Evolutionary conservation across 2,113 vertebrate species (phyloP), one percentile per base, ranked within the genome.

Genomic region (Podiceps cristatus): DNA sequence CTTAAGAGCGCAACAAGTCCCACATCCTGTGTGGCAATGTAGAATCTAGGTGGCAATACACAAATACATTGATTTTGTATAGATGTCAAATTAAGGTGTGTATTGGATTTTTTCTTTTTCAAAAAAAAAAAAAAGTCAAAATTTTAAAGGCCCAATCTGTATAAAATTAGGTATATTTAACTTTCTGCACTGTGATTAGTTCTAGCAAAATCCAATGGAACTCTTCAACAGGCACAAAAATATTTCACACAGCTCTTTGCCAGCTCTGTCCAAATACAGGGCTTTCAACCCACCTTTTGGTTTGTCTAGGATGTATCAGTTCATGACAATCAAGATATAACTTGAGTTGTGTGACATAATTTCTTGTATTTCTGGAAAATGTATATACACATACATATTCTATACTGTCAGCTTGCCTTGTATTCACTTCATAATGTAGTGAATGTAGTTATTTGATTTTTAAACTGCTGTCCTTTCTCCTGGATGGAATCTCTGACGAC

Each of bases 361-460:
- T 63, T 66, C 74, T 42, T 63, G 27, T 91, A 62, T 86, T 96
- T 93, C 73, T 96, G 83, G 53, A 76, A 81, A 64, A 96, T 13
- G 13, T 8, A 28, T 56, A 59, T 35, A 31, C 56, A 22, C 5
- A 11, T n/a, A 78, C 16, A 67, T 84, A 62, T 95, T 91, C 62
- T 97, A 1, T 97, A 64, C 69, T 97, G 67, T 97, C 84, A 91
- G 71, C 81, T 97, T 96, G 97, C 91, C 75, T 96, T 97, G 66
- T 98, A 58, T 92, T 97, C 84, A 91, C 74, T 98, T 98, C 81
- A 96, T 97, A 97, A 98, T 95, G 88, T 98, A 98, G 97, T 98
- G 97, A 98, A 98, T 98, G 94, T 98, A 98, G 98, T 98, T 98
- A 77, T 98, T 98, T 98, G 96, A 98, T 98, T 98, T 98, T 98